Percentiles rank a stretch among this genome's conserved stretches.
Conservation (phyloP, 2,113 vertebrate genomes). For the Junco hyemalis region DNA sequence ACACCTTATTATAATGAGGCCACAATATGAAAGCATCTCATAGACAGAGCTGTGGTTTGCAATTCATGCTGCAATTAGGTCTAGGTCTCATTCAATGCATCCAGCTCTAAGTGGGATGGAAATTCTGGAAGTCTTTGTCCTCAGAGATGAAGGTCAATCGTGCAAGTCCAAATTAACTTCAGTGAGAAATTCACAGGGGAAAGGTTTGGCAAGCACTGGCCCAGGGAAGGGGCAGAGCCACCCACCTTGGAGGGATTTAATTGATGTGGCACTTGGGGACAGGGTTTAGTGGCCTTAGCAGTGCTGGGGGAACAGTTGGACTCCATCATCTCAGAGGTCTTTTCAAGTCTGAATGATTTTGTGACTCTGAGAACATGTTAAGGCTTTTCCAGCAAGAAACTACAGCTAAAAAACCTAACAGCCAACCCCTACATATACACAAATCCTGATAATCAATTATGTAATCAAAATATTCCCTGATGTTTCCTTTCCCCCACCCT, state of each 20-base stretch:
- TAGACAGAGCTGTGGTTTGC: slow-evolving; percentile 2
- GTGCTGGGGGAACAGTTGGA: neutral
- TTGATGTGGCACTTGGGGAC: neutral
- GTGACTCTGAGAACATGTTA: neutral
- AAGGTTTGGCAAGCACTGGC: neutral
- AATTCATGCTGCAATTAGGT: slow-evolving; percentile 18
- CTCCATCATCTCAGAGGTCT: neutral
- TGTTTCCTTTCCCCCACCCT: neutral
- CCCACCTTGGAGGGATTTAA: neutral
- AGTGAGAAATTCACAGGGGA: neutral
- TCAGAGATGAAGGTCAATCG: neutral
- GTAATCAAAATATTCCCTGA: neutral
- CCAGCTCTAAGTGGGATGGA: slow-evolving; percentile 18
- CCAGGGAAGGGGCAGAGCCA: neutral
- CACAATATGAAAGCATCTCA: neutral
- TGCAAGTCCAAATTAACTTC: neutral
- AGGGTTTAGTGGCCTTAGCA: neutral
- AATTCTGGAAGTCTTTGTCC: neutral
- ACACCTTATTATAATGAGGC: neutral
- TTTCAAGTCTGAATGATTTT: neutral
- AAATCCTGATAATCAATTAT: neutral
- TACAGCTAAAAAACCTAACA: neutral
- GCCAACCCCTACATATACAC: neutral
- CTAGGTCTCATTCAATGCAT: neutral
- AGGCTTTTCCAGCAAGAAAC: neutral